Evolutionary conservation across 2,888 invertebrate species (phyloP).

Genomic region (Brassicogethes aeneus): DNA sequence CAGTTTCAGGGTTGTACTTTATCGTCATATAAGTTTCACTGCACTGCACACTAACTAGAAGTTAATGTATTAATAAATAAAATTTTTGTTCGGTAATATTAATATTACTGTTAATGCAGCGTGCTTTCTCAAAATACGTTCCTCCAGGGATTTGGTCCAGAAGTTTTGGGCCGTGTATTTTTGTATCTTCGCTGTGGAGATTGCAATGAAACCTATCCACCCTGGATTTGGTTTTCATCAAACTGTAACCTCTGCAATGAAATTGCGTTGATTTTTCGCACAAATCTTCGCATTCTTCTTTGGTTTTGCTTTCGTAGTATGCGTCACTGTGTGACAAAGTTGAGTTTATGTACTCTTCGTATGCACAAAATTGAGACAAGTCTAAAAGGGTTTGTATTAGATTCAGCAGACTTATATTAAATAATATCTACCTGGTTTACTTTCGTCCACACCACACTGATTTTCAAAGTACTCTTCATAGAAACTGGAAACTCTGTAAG

Average conservation of each 20-base stretch:
- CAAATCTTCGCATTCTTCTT: slow-evolving; percentile 45
- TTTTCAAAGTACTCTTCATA: slow-evolving; percentile 78
- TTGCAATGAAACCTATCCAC: slow-evolving; percentile 44
- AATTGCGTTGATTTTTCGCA: slow-evolving; percentile 59
- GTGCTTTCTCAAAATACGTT: slow-evolving; percentile 70
- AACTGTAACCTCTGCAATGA: slow-evolving; percentile 63
- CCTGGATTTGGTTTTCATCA: slow-evolving; percentile 20
- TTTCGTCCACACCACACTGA: slow-evolving; percentile 55
- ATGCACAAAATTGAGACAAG: slow-evolving; percentile 57
- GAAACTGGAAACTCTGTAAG: slow-evolving; percentile 65
- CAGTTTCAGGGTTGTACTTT: slow-evolving; percentile 51
- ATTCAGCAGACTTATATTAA: too few relatives aligned
- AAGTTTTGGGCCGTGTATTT: slow-evolving; percentile 67
- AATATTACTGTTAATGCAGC: slow-evolving; percentile 71
- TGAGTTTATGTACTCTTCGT: slow-evolving; percentile 65
- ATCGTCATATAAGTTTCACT: slow-evolving; percentile 61
- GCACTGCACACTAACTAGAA: slow-evolving; percentile 70
- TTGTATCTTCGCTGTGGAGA: slow-evolving; percentile 74
- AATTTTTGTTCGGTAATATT: background rate
- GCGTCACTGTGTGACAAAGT: slow-evolving; percentile 56
- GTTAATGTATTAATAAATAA: slow-evolving; percentile 8
- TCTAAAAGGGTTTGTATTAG: slow-evolving; percentile 11
- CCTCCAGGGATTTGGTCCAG: slow-evolving; percentile 50
- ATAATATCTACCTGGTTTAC: slow-evolving; percentile 1
- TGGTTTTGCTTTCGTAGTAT: slow-evolving; percentile 43